Conservation (phyloP, 2,888 invertebrate genomes). For the Perizoma flavofasciatum region DNA sequence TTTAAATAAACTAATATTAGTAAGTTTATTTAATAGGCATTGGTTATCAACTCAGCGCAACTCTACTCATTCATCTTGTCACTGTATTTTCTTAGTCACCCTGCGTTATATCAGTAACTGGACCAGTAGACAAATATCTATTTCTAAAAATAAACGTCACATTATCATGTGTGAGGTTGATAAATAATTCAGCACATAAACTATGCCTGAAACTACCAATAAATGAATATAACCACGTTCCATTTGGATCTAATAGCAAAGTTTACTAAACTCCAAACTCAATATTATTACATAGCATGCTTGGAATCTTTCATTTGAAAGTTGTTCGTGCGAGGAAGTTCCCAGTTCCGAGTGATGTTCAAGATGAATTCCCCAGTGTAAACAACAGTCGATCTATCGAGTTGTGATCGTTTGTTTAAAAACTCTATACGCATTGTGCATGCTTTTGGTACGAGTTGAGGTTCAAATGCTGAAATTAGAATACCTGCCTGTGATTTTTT, state of each 20-base stretch:
- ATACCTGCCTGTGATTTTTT: no score
- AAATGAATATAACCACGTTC: constrained; percentile 10
- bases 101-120: no score
- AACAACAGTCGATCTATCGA: constrained; percentile 51
- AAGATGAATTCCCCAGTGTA: constrained; percentile 41
- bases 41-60: no score
- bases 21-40: no score
- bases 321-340: constrained; percentile 51
- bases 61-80: no score
- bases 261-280: constrained; percentile 41
- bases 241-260: constrained; percentile 24
- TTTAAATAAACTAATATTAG: no score
- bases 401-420: constrained; percentile 30
- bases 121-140: no score
- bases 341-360: constrained; percentile 29
- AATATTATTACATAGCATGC: constrained; percentile 52
- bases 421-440: constrained; percentile 22
- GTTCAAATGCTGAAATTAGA: background rate
- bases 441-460: background rate
- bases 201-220: background rate
- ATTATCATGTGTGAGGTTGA: no score
- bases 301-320: constrained; percentile 71
- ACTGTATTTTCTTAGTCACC: no score
- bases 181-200: background rate
- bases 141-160: no score